Conservation (phyloP, 1,140 invertebrate genomes). For the Atopsyche davidsoni region DNA sequence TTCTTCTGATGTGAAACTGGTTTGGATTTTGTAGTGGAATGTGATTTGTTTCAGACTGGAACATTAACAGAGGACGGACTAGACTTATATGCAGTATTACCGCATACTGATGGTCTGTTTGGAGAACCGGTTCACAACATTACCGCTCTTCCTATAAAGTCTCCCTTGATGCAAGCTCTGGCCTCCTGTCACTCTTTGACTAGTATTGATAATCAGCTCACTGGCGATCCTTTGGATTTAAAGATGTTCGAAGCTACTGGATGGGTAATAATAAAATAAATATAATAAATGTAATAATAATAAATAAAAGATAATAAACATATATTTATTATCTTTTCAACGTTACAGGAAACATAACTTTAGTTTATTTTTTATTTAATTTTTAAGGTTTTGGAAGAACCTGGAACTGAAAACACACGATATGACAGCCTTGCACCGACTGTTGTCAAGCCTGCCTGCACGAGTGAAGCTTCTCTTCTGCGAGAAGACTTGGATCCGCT, state of each 20-base stretch:
- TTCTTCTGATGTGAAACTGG: no score
- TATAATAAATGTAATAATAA: no score
- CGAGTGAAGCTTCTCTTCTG: constrained; percentile 32
- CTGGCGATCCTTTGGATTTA: constrained; percentile 78
- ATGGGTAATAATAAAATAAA: no score
- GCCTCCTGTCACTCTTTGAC: constrained; percentile 79
- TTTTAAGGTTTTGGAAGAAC: constrained; percentile 74
- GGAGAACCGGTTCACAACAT: constrained; percentile 53
- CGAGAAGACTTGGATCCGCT: constrained; percentile 42
- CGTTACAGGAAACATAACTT: neutral
- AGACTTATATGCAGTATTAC: constrained; percentile 84
- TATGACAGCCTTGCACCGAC: constrained; percentile 84
- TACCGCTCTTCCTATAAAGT: constrained; percentile 41
- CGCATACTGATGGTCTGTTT: constrained; percentile 49
- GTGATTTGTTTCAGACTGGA: constrained; percentile 63
- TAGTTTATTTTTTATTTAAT: no score
- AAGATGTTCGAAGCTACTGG: constrained; percentile 85
- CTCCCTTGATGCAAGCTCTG: constrained; percentile 55
- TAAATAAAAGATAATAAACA: no score
- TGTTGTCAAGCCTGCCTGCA: constrained; percentile 65
- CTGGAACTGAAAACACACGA: constrained; percentile 76
- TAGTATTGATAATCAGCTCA: constrained; percentile 67
- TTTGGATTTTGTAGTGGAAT: no score
- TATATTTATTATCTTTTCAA: constrained; percentile 1
- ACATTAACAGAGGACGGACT: constrained; percentile 92